phyloP scores from a whole-genome alignment of 2,888 invertebrate genomes.

The Vanessa cardui region DNA sequence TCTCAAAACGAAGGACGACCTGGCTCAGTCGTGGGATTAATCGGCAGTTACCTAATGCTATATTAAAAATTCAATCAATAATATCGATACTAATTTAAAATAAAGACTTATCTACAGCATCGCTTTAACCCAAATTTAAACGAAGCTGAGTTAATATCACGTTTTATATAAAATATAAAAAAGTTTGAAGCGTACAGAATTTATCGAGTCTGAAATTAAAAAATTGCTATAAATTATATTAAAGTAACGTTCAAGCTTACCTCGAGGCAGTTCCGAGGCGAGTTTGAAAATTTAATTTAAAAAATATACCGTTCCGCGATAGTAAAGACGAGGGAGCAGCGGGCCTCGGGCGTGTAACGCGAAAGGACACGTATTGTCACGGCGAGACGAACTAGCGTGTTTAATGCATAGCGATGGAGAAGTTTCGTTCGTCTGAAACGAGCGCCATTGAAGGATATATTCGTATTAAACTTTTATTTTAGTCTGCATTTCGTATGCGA shows the following conservation, averaged over 20 bases:
- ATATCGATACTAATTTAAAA: too few relatives aligned
- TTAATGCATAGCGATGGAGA: slow-evolving; percentile 10
- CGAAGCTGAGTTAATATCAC: too few relatives aligned
- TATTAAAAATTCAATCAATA: too few relatives aligned
- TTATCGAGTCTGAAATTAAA: too few relatives aligned
- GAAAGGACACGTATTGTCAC: slow-evolving; percentile 16
- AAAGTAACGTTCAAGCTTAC: not conserved
- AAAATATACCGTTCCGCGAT: not conserved
- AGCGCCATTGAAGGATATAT: slow-evolving; percentile 10
- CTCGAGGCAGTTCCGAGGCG: slow-evolving; percentile 2
- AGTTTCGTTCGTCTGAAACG: slow-evolving; percentile 7
- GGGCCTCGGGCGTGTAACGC: slow-evolving; percentile 7
- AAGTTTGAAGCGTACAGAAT: too few relatives aligned
- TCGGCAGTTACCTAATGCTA: too few relatives aligned
- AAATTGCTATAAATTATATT: not conserved
- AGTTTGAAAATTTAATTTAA: slow-evolving; percentile 6
- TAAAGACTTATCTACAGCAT: too few relatives aligned
- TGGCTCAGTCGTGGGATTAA: too few relatives aligned
- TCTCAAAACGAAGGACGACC: too few relatives aligned
- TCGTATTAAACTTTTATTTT: slow-evolving; percentile 25
- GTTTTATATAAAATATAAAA: too few relatives aligned
- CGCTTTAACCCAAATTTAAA: not conserved
- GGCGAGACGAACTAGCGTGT: not conserved
- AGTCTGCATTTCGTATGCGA: slow-evolving; percentile 12
- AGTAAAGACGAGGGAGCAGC: not conserved